Conservation (phyloP, 2,888 invertebrate species). For the Sipunculus nudus region DNA sequence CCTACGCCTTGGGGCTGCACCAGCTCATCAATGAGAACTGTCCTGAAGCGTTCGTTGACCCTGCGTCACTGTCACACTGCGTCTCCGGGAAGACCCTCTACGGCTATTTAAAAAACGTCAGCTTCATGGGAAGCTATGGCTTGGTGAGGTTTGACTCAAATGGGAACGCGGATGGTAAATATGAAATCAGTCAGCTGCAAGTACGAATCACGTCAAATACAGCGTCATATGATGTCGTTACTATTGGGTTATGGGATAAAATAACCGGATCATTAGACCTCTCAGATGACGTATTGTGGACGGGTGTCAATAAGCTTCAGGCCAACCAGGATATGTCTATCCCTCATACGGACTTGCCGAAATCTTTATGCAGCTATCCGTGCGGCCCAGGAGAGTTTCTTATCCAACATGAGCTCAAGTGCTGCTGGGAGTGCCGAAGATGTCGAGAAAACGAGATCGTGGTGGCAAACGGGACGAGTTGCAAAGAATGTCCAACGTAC, state of each 20-base stretch:
- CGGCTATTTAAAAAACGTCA: constrained; percentile 17
- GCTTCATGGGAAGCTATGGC: constrained; percentile 28
- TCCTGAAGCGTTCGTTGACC: constrained; percentile 5
- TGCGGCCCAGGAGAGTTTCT: constrained; percentile 37
- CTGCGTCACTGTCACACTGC: constrained; percentile 11
- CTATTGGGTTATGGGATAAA: constrained; percentile 34
- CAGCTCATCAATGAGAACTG: constrained; percentile 21
- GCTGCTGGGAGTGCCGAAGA: constrained; percentile 44
- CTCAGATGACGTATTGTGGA: constrained; percentile 7
- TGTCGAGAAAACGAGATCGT: constrained; percentile 42
- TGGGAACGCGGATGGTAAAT: constrained; percentile 31
- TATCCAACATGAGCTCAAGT: constrained; percentile 28
- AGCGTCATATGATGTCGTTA: constrained; percentile 2
- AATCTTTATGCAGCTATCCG: constrained; percentile 33
- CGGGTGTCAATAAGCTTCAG: not conserved
- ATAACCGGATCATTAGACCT: not conserved
- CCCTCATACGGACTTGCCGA: constrained; percentile 9
- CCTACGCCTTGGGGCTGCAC: constrained; percentile 36
- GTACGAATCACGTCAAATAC: not conserved
- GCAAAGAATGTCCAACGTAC: constrained; percentile 30
- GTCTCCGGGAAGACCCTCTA: constrained; percentile 13
- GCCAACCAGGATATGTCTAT: not conserved
- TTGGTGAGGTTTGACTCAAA: constrained; percentile 29
- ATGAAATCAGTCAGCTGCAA: constrained; percentile 26
- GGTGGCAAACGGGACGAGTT: constrained; percentile 17